Conservation (phyloP, 2,888 invertebrate genomes). For the Drosophila phalerata region DNA sequence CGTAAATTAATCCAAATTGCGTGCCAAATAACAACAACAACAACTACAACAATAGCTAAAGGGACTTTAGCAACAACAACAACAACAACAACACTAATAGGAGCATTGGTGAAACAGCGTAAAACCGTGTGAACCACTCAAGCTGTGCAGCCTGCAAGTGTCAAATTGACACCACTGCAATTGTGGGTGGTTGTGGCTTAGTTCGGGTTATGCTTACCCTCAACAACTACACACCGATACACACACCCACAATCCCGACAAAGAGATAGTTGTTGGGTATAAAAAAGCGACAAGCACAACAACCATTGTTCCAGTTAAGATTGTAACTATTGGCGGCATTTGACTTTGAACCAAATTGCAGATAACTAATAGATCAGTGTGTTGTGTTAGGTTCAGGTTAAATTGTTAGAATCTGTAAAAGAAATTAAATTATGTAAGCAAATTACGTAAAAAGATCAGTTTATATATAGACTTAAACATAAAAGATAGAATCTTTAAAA, state of each 20-base stretch:
- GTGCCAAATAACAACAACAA: constrained; percentile 58
- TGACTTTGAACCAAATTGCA: constrained; percentile 39
- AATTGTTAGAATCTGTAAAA: background rate
- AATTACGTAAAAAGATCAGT: background rate
- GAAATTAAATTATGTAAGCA: background rate
- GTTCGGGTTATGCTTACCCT: constrained; percentile 28
- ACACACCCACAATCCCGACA: background rate
- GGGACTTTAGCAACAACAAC: constrained; percentile 16
- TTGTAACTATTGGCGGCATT: constrained; percentile 39
- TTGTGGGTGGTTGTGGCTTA: constrained; percentile 48
- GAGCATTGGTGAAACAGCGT: constrained; percentile 39
- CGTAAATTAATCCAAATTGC: constrained; percentile 84
- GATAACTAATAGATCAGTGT: constrained; percentile 24
- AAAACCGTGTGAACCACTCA: constrained; percentile 73
- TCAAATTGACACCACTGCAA: constrained; percentile 54
- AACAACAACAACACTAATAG: constrained; percentile 13
- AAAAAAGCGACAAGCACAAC: constrained; percentile 6
- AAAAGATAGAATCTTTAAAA: too few species aligned
- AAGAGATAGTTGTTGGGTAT: background rate
- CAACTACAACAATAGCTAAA: constrained; percentile 9
- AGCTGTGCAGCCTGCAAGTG: constrained; percentile 68
- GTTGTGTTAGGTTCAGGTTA: constrained; percentile 63
- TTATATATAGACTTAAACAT: too few species aligned
- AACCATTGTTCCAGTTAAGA: constrained; percentile 32
- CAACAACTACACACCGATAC: constrained; percentile 3